phyloP scores from a whole-genome alignment of 2,888 invertebrate species.

The Tortricodes alternella region DNA sequence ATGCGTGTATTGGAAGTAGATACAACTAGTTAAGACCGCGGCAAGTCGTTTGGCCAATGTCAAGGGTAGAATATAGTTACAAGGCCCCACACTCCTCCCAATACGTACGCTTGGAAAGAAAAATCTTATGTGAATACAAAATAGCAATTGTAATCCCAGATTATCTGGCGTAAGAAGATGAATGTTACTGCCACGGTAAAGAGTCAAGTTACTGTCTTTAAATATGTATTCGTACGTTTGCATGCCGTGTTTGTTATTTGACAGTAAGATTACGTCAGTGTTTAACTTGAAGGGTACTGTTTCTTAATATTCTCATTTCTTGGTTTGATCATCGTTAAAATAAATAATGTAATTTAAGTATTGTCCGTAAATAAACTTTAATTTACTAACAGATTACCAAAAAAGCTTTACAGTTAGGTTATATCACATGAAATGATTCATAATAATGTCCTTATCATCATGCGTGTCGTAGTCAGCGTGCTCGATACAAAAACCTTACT shows the following conservation, averaged over 20 bases:
- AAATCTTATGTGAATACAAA: neutral
- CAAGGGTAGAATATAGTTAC: constrained; percentile 38
- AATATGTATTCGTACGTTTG: constrained; percentile 2
- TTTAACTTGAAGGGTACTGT: constrained; percentile 4
- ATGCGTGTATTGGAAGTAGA: constrained; percentile 43
- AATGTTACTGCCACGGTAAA: too few species aligned
- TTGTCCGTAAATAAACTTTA: too few species aligned
- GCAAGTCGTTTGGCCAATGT: constrained; percentile 42
- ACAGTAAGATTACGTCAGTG: neutral
- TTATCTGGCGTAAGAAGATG: too few species aligned
- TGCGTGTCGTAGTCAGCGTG: neutral
- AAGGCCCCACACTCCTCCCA: constrained; percentile 24
- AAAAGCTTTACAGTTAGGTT: too few species aligned
- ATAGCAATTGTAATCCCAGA: neutral
- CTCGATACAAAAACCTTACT: neutral
- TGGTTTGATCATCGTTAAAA: too few species aligned
- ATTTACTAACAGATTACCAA: too few species aligned
- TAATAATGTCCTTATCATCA: neutral
- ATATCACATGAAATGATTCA: too few species aligned
- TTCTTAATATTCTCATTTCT: constrained; percentile 3
- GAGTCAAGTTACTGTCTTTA: constrained; percentile 2
- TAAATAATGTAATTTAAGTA: too few species aligned
- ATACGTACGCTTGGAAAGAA: constrained; percentile 13
- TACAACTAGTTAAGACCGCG: constrained; percentile 42
- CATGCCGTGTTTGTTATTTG: neutral